Percentiles rank a stretch among this genome's conserved stretches.
These are phyloP conservation scores for Leptopilina boulardi DNA, from an alignment of 1,140 invertebrate genomes.

Conservation along the genomic window DNA sequence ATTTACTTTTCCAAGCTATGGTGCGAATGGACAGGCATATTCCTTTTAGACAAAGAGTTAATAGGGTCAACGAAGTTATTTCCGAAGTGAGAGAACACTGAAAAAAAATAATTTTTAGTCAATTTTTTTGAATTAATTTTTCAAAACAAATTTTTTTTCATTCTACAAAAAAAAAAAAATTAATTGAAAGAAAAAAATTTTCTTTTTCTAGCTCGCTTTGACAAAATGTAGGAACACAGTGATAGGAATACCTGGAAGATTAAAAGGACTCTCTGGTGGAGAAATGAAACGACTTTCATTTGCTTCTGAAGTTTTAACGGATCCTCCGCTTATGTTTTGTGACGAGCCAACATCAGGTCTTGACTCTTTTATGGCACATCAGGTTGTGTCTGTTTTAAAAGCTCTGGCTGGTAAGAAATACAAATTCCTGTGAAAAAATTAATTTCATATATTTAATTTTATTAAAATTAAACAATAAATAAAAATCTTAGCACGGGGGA, in stretches of 20 bases:
- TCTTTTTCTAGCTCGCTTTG: conserved; percentile 81
- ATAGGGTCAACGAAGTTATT: conserved; percentile 93
- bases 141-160: no score
- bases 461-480: neutral
- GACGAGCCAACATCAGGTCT: conserved; percentile 96
- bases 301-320: conserved; percentile 95
- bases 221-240: conserved; percentile 91
- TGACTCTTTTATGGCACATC: conserved; percentile 91
- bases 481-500: conserved; percentile 78
- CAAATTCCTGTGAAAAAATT: no score
- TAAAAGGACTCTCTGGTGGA: conserved; percentile 96
- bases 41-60: conserved; percentile 84
- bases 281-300: conserved; percentile 97
- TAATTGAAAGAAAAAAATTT: conserved; percentile 3
- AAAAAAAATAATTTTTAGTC: no score
- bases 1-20: conserved; percentile 92
- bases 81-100: conserved; percentile 86
- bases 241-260: conserved; percentile 89
- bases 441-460: no score
- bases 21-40: conserved; percentile 93
- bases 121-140: no score
- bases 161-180: no score
- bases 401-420: conserved; percentile 79
- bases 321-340: conserved; percentile 96
- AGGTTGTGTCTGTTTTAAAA: conserved; percentile 91